A percentile compares a stretch with the other conserved stretches of the same genome.
Conservation (phyloP, 2,888 invertebrate species). For the Synergus itoensis region DNA sequence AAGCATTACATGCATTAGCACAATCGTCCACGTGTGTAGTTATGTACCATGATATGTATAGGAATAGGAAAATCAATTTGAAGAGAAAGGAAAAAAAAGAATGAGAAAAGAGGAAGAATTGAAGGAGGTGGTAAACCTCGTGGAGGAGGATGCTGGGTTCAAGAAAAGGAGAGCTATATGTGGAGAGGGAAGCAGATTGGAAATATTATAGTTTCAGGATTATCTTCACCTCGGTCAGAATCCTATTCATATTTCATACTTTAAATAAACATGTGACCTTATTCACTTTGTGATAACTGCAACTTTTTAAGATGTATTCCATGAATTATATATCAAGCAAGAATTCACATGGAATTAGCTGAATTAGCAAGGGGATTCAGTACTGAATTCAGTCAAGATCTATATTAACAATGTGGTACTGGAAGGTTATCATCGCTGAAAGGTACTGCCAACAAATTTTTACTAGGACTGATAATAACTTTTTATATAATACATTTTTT, state of each 20-base stretch:
- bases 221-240: not conserved
- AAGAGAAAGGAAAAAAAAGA: constrained; percentile 2
- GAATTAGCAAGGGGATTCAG: not conserved
- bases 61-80: constrained; percentile 29
- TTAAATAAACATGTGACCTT: not conserved
- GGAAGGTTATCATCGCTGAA: no score
- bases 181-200: not conserved
- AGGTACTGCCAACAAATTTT: no score
- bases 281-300: not conserved
- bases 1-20: constrained; percentile 21
- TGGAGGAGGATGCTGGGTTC: not conserved
- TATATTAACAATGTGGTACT: no score
- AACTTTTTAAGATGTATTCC: not conserved
- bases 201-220: not conserved
- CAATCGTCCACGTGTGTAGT: not conserved
- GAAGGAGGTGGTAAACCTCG: constrained; percentile 11
- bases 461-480: no score
- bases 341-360: not conserved
- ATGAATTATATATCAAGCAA: not conserved
- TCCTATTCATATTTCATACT: not conserved
- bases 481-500: no score
- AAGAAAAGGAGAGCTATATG: not conserved
- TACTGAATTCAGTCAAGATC: not conserved
- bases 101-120: not conserved
- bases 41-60: not conserved